Evolutionary conservation across 2,888 invertebrate genomes (phyloP).

Genomic region (Acrobasis repandana): DNA sequence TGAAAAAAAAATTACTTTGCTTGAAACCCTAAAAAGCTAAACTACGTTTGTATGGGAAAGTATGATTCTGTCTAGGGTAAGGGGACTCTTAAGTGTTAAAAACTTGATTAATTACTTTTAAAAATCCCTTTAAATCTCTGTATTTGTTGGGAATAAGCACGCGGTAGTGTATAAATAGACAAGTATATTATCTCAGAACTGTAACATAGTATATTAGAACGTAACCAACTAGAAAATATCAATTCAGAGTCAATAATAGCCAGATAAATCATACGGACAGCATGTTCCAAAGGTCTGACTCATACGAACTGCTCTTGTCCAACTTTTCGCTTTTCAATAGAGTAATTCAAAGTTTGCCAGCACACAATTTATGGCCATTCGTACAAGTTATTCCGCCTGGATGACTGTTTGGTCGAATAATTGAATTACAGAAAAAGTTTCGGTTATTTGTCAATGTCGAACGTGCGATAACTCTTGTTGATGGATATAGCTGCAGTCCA

Average conservation of each 20-base stretch:
- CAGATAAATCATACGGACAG: conserved; percentile 10
- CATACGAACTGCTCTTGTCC: conserved; percentile 15
- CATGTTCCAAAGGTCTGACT: conserved; percentile 14
- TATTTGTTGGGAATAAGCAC: too few species aligned
- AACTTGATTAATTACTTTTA: too few species aligned
- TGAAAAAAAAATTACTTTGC: too few species aligned
- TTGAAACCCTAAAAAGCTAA: too few species aligned
- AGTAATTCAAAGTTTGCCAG: conserved; percentile 31
- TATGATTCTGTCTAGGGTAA: too few species aligned
- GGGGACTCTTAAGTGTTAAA: too few species aligned
- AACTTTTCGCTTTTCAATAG: conserved; percentile 31
- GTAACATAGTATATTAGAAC: background rate
- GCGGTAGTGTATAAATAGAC: too few species aligned
- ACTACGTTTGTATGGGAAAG: too few species aligned
- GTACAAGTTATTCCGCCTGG: conserved; percentile 19
- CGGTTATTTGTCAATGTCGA: conserved; percentile 27
- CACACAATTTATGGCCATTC: conserved; percentile 27
- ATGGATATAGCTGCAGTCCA: conserved; percentile 11
- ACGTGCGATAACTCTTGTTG: conserved; percentile 1
- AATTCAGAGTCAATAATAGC: conserved; percentile 12
- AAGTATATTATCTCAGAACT: too few species aligned
- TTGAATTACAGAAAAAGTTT: conserved; percentile 27
- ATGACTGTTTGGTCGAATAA: conserved; percentile 23
- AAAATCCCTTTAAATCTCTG: too few species aligned
- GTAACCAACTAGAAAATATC: conserved; percentile 16